Percentiles rank a stretch among this genome's conserved stretches.
These are phyloP conservation scores for Anguilla rostrata DNA, from an alignment of 2,113 vertebrate genomes.

Conservation along the genomic window DNA sequence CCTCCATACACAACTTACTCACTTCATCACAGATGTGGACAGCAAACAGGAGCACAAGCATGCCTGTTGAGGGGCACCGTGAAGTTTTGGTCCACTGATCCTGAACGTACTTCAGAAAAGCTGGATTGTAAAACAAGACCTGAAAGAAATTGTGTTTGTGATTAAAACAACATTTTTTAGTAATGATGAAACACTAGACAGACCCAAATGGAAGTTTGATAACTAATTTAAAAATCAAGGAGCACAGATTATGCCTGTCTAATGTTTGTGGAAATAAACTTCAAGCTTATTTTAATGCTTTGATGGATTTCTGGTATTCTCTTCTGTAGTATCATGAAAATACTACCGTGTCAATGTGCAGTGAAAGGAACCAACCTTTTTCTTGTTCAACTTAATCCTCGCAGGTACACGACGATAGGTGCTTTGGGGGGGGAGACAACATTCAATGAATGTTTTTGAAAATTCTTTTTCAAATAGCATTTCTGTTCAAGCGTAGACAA, in stretches of 20 bases:
- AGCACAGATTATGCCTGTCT: not conserved
- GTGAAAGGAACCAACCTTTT: not conserved
- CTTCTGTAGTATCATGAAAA: too few species aligned
- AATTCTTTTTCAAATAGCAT: not conserved
- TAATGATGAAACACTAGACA: not conserved
- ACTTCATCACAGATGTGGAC: not conserved
- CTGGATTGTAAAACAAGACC: slow-evolving; percentile 11
- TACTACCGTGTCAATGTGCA: too few species aligned
- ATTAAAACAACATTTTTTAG: not conserved
- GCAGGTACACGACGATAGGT: not conserved
- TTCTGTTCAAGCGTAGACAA: too few species aligned
- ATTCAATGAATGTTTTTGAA: not conserved
- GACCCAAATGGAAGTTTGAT: not conserved
- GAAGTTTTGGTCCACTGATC: not conserved
- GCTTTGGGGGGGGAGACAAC: not conserved
- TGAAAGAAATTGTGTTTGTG: not conserved
- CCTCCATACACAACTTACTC: not conserved
- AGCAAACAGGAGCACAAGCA: slow-evolving; percentile 2
- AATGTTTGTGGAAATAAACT: not conserved
- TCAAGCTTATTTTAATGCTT: too few species aligned
- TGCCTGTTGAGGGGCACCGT: not conserved
- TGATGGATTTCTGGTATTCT: too few species aligned
- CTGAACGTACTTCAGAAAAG: not conserved
- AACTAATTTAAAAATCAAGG: not conserved
- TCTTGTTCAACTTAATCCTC: not conserved